A percentile compares a stretch with the other conserved stretches of the same genome.
These are phyloP conservation scores for Unio delphinus DNA, from an alignment of 2,888 invertebrate genomes.

Conservation along the genomic window DNA sequence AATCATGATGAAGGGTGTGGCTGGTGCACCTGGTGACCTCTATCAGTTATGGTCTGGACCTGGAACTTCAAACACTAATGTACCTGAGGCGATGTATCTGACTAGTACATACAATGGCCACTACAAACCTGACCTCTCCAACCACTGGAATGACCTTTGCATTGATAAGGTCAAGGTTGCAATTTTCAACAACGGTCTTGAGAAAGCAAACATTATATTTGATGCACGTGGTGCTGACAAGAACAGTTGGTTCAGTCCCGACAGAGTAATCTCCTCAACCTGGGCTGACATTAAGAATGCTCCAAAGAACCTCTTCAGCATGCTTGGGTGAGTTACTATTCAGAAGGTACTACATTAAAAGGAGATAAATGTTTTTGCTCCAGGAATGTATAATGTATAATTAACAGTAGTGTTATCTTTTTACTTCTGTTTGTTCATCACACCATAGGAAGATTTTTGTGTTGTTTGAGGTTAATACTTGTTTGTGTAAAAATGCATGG, in stretches of 20 bases:
- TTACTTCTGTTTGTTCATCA: too few relatives aligned
- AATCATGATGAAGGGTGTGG: conserved; percentile 51
- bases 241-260: conserved; percentile 40
- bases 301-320: conserved; percentile 39
- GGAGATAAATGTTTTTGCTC: background rate
- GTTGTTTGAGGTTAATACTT: too few relatives aligned
- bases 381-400: too few relatives aligned
- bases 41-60: conserved; percentile 40
- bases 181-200: conserved; percentile 43
- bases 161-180: conserved; percentile 49
- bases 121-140: conserved; percentile 46
- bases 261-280: conserved; percentile 41
- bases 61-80: conserved; percentile 34
- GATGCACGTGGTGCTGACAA: conserved; percentile 44
- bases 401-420: too few relatives aligned
- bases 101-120: conserved; percentile 41
- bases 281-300: conserved; percentile 41
- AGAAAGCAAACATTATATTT: conserved; percentile 46
- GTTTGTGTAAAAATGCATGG: too few relatives aligned
- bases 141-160: conserved; percentile 44
- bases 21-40: conserved; percentile 48
- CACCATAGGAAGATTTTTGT: too few relatives aligned
- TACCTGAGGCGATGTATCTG: conserved; percentile 47
- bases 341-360: background rate
- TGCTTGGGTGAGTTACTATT: conserved; percentile 31